Conservation (phyloP, 2,888 invertebrate species). For the Seira sanloemensis region DNA sequence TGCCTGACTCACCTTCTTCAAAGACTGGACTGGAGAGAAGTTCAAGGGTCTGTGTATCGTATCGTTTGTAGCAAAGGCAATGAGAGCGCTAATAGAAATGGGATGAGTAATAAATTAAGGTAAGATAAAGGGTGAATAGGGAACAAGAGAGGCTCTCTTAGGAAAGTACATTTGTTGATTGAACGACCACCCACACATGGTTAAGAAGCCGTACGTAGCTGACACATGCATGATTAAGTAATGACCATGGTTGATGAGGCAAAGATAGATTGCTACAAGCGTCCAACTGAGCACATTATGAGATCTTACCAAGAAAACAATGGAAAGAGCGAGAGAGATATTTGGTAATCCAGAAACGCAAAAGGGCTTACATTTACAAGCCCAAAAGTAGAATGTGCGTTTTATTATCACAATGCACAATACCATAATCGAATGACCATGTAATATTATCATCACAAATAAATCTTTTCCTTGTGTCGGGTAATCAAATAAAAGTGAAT, state of each 20-base stretch:
- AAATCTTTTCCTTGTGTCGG: conserved; percentile 11
- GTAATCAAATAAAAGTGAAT: background rate
- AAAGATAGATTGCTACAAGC: conserved; percentile 72
- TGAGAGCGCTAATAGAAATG: background rate
- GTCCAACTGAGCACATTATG: conserved; percentile 69
- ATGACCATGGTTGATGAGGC: conserved; percentile 74
- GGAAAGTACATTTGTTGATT: conserved; percentile 53
- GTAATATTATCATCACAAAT: conserved; percentile 7
- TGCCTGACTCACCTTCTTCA: too few relatives aligned
- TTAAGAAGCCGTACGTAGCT: conserved; percentile 69
- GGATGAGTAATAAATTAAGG: conserved; percentile 7
- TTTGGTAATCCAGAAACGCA: background rate
- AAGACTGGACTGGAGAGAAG: background rate
- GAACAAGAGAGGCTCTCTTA: background rate
- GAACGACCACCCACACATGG: conserved; percentile 73
- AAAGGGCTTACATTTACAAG: conserved; percentile 6
- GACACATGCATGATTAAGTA: conserved; percentile 74
- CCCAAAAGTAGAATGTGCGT: background rate
- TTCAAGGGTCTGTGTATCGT: background rate
- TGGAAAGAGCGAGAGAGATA: conserved; percentile 31
- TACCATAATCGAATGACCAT: background rate
- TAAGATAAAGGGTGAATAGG: background rate
- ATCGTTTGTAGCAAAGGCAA: background rate
- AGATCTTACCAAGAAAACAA: conserved; percentile 47
- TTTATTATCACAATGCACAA: background rate